Percentiles rank a stretch among this genome's conserved stretches.
phyloP scores from a whole-genome alignment of 1,140 invertebrate species.

The Drosophila repletoides region DNA sequence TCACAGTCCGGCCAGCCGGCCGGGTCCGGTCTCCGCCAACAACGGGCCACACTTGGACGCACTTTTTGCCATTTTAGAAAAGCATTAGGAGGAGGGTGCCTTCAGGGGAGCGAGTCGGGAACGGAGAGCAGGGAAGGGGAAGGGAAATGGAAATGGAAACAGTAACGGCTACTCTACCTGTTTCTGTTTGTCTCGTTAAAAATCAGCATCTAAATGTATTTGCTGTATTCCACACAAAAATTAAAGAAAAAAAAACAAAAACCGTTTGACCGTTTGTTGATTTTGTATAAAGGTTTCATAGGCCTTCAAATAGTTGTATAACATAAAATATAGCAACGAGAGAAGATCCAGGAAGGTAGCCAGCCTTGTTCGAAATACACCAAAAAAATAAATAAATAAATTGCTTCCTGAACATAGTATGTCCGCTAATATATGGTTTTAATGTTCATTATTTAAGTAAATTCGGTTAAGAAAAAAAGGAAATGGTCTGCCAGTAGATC shows the following conservation, averaged over 20 bases:
- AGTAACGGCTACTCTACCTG: not conserved
- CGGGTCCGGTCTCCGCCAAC: not conserved
- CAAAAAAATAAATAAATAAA: too few relatives aligned
- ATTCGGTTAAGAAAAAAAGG: too few relatives aligned
- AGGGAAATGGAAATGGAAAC: too few relatives aligned
- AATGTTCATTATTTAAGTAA: too few relatives aligned
- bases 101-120: too few relatives aligned
- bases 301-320: conserved; percentile 1
- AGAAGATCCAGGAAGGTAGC: too few relatives aligned
- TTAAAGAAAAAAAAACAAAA: not conserved
- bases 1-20: not conserved
- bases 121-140: too few relatives aligned
- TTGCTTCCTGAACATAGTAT: too few relatives aligned
- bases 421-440: too few relatives aligned
- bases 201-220: conserved; percentile 31
- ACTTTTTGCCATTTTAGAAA: conserved; percentile 53
- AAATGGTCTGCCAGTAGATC: too few relatives aligned
- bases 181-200: conserved; percentile 13
- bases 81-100: conserved; percentile 51
- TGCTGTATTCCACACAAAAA: conserved; percentile 5
- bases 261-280: conserved; percentile 8
- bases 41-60: too few relatives aligned
- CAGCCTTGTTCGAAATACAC: too few relatives aligned
- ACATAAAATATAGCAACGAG: conserved; percentile 1
- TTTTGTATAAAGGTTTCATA: conserved; percentile 6